These are phyloP conservation scores for Thelaira solivaga DNA, from an alignment of 2,888 invertebrate species.

Conservation along the genomic window DNA sequence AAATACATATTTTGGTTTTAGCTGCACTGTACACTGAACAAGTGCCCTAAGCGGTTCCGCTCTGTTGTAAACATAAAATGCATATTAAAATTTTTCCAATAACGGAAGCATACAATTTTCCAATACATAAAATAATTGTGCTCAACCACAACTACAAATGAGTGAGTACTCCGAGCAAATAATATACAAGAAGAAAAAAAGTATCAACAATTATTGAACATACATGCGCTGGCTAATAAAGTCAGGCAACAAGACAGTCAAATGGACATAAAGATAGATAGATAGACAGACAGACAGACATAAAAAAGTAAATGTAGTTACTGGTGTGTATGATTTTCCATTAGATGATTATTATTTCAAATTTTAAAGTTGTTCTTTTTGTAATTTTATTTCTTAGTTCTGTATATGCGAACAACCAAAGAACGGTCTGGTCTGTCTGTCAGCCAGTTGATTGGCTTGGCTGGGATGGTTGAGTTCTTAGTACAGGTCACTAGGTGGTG, in stretches of 20 bases:
- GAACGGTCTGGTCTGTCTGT: conserved; percentile 4
- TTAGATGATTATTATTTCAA: conserved; percentile 8
- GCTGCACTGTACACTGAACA: too few relatives aligned
- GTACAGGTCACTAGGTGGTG: conserved; percentile 67
- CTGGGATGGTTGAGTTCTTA: conserved; percentile 46
- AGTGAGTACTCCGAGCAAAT: neutral
- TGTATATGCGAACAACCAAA: conserved; percentile 11
- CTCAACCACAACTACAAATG: neutral
- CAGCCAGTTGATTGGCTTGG: conserved; percentile 5
- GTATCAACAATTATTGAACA: conserved; percentile 5
- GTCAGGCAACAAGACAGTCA: neutral
- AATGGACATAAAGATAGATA: conserved; percentile 3
- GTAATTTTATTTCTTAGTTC: neutral
- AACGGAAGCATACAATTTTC: conserved; percentile 70
- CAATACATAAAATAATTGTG: conserved; percentile 59
- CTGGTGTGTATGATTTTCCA: conserved; percentile 32
- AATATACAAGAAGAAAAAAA: too few relatives aligned
- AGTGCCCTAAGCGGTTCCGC: conserved; percentile 3
- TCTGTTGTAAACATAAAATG: conserved; percentile 44
- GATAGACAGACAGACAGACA: conserved; percentile 7
- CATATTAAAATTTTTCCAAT: conserved; percentile 54
- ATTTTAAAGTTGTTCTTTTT: conserved; percentile 21
- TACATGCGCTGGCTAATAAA: too few relatives aligned
- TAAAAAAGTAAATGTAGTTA: conserved; percentile 9
- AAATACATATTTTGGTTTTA: too few relatives aligned